These are phyloP conservation scores for Adelges cooleyi DNA, from an alignment of 1,140 invertebrate genomes.

Conservation along the genomic window DNA sequence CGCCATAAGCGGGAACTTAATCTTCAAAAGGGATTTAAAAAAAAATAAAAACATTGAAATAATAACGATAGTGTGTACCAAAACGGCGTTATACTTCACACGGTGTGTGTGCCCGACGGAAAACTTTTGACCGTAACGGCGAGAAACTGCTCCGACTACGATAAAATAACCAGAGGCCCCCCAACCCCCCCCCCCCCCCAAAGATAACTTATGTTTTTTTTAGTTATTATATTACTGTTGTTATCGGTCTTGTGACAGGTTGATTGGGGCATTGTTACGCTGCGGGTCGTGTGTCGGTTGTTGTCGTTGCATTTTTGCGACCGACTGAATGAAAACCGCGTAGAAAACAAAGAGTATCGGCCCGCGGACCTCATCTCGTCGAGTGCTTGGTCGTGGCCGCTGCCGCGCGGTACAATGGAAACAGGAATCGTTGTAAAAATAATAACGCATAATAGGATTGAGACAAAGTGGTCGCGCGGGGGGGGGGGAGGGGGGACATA, in stretches of 20 bases:
- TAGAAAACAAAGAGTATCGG: slow-evolving; percentile 3
- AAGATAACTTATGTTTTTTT: too few relatives aligned
- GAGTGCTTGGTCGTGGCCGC: neutral
- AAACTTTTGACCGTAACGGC: too few relatives aligned
- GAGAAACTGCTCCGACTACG: too few relatives aligned
- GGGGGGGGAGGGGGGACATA: neutral
- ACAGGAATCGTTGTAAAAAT: slow-evolving; percentile 9
- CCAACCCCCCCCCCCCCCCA: too few relatives aligned
- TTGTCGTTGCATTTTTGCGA: neutral
- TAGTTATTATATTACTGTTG: neutral
- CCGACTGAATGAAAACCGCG: neutral
- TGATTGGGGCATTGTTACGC: neutral
- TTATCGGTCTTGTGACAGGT: slow-evolving; percentile 5
- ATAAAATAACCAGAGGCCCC: too few relatives aligned
- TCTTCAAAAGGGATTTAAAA: too few relatives aligned
- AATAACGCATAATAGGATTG: neutral
- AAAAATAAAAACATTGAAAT: too few relatives aligned
- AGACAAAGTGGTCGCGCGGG: neutral
- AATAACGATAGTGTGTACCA: too few relatives aligned
- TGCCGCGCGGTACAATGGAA: slow-evolving; percentile 5
- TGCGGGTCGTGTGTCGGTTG: neutral
- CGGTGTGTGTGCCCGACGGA: too few relatives aligned
- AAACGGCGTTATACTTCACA: too few relatives aligned
- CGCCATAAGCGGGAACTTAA: too few relatives aligned
- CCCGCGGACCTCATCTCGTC: neutral